phyloP scores from a whole-genome alignment of 2,113 vertebrate genomes.

The Crotophaga sulcirostris region DNA sequence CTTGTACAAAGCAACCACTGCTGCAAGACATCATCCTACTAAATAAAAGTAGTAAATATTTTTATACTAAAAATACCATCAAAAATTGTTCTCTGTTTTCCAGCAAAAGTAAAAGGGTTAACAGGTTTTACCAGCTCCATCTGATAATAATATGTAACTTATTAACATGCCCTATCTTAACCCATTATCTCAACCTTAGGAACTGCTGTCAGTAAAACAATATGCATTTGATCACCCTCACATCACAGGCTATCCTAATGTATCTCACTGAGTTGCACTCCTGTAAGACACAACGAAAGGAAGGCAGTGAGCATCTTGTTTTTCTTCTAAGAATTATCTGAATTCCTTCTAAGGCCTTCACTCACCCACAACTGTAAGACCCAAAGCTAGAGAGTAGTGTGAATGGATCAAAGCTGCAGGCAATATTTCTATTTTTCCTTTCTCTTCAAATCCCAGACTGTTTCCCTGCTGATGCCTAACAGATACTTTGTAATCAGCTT shows the following conservation, averaged over 20 bases:
- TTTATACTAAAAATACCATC: neutral
- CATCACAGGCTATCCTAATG: neutral
- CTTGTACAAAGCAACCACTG: neutral
- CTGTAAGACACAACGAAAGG: neutral
- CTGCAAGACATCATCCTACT: neutral
- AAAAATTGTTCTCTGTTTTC: neutral
- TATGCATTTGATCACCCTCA: neutral
- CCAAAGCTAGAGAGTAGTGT: neutral
- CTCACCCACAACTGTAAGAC: neutral
- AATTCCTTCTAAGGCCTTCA: neutral
- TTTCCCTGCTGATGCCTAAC: neutral
- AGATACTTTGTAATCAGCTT: neutral
- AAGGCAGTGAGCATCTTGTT: neutral
- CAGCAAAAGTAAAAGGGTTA: neutral
- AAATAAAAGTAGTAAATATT: neutral
- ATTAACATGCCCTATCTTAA: neutral
- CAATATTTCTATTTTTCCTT: neutral
- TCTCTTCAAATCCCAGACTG: neutral
- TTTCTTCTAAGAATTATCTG: neutral
- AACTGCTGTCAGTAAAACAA: neutral
- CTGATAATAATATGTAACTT: neutral
- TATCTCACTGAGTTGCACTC: neutral
- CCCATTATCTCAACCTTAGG: neutral
- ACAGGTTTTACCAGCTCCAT: neutral
- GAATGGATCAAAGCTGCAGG: neutral